phyloP scores from a whole-genome alignment of 1,140 invertebrate genomes.

The Camponotus vicinus region DNA sequence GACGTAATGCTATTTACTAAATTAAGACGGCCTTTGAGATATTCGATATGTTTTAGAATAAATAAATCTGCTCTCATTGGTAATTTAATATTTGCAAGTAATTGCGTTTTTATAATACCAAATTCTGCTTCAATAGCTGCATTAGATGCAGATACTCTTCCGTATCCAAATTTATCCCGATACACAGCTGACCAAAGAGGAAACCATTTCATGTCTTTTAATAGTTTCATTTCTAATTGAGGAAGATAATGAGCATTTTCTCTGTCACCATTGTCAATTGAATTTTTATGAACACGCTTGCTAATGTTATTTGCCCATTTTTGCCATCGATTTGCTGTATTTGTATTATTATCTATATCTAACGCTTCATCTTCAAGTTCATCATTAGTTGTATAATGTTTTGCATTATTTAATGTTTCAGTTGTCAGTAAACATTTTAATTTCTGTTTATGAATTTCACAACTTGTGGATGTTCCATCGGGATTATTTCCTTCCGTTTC shows the following conservation, averaged over 20 bases:
- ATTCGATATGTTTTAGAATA: constrained; percentile 17
- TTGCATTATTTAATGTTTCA: constrained; percentile 10
- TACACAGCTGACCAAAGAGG: constrained; percentile 50
- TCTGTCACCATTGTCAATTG: constrained; percentile 4
- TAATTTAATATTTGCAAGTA: constrained; percentile 29
- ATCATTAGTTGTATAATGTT: background rate
- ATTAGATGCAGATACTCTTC: constrained; percentile 46
- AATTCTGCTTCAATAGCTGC: constrained; percentile 51
- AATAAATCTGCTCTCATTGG: constrained; percentile 40
- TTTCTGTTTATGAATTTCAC: constrained; percentile 30
- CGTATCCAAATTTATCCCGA: constrained; percentile 52
- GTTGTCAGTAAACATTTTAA: constrained; percentile 14
- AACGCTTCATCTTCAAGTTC: constrained; percentile 1
- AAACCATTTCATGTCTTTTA: constrained; percentile 42
- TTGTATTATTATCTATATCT: constrained; percentile 2
- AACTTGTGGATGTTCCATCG: background rate
- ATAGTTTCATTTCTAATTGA: constrained; percentile 23
- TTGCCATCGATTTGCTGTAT: constrained; percentile 9
- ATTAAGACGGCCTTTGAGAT: constrained; percentile 4
- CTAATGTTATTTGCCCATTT: constrained; percentile 32
- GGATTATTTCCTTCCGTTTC: constrained; percentile 18
- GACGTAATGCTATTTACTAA: background rate
- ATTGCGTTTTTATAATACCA: constrained; percentile 35
- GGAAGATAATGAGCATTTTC: constrained; percentile 34
- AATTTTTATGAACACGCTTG: background rate